Evolutionary conservation across 2,888 invertebrate genomes (phyloP), one percentile per base, ranked within the genome.

Genomic region (Hypolimnas misippus): DNA sequence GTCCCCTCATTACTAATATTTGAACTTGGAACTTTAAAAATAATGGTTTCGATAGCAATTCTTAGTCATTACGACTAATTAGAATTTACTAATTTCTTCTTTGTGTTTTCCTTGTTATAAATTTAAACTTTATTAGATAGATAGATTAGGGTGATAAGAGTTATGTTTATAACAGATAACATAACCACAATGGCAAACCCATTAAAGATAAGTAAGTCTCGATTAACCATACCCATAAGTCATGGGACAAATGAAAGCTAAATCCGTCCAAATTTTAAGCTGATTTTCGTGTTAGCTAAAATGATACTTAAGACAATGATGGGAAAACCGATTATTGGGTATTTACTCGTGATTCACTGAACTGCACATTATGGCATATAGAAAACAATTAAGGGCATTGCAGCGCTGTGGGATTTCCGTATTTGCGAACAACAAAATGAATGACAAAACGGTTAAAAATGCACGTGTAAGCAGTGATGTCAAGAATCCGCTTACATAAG

Each of bases 321-420:
- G 53, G 56, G 25, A 61, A 64, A 49, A 46, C 61, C 61, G 21
- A 52, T 56, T 38, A 54, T 33, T 53, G 57, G 44, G 59, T 54
- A 60, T 60, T 60, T 54, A 60, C 53, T 60, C 38, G 35, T 17
- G 44, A 60, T 38, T 49, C 61, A 61, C 52, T 12, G 3, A 1
- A 14, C n/a, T n/a, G 53, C 33, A 46, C 53, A 53, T 21, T 52
- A 63, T 59, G 33, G 21, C 46, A 42, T 40, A 57, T 53, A 33
- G 38, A 62, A 62, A 62, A 62, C 49, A 57, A 61, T 54, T 57
- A 57, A 62, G 35, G 50, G 57, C 38, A 58, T 58, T 51, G 62
- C 57, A 57, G 55, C 31, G 17, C 8, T 35, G n/a, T n/a, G 65
- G 65, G 44, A 55, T 65, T 65, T 65, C 65, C 65, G 54, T 49